Percentiles rank a stretch among this genome's conserved stretches.
Evolutionary conservation across 2,888 invertebrate genomes (phyloP).

Genomic region (Zeuzera pyrina): DNA sequence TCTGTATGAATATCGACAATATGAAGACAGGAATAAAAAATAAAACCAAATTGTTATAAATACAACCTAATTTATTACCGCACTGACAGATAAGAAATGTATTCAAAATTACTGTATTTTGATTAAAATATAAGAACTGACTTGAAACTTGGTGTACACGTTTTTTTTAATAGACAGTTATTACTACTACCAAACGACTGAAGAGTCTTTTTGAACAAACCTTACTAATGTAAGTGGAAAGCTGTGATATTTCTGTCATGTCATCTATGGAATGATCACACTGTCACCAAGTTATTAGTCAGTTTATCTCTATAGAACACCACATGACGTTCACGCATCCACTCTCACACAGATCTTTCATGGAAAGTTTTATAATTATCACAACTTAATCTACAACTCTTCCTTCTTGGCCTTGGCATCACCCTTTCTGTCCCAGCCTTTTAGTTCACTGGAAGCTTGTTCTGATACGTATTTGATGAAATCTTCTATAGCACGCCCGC

Average conservation of each 20-base stretch:
- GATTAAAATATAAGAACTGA: too few relatives aligned
- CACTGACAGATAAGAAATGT: conserved; percentile 62
- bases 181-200: too few relatives aligned
- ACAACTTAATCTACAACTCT: conserved; percentile 50
- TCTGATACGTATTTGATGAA: conserved; percentile 96
- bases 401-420: conserved; percentile 64
- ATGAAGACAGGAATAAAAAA: conserved; percentile 21
- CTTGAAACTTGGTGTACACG: too few relatives aligned
- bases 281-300: background rate
- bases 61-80: conserved; percentile 63
- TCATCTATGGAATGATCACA: too few relatives aligned
- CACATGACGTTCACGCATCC: conserved; percentile 23
- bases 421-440: conserved; percentile 90
- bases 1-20: background rate
- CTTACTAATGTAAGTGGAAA: too few relatives aligned
- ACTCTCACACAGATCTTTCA: conserved; percentile 59
- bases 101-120: conserved; percentile 68
- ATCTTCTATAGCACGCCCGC: conserved; percentile 93
- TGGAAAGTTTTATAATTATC: conserved; percentile 42
- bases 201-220: too few relatives aligned
- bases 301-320: background rate
- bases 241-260: too few relatives aligned
- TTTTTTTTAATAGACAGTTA: too few relatives aligned
- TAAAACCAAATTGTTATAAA: conserved; percentile 43
- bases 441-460: conserved; percentile 90